Conservation (phyloP, 2,888 invertebrate genomes). For the Hyalella azteca region DNA sequence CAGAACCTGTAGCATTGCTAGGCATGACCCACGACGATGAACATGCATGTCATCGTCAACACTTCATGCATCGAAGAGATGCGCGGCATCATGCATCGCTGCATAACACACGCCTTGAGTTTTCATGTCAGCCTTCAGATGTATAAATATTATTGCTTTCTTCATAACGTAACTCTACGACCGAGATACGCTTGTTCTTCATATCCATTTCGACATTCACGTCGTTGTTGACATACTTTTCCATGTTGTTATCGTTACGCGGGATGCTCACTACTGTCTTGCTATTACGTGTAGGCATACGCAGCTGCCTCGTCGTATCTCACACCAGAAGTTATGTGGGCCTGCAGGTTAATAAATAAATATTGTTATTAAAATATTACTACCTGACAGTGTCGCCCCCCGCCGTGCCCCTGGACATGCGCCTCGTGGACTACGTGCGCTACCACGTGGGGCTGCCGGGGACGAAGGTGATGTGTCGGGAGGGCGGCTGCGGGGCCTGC, state of each 20-base stretch:
- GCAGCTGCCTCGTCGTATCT: background rate
- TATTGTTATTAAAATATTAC: no score
- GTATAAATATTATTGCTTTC: no score
- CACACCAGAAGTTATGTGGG: background rate
- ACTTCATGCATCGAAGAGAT: no score
- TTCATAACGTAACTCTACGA: no score
- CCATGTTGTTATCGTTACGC: background rate
- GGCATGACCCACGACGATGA: no score
- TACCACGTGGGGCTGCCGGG: slow-evolving; percentile 39
- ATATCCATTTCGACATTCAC: background rate
- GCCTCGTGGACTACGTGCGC: slow-evolving; percentile 53
- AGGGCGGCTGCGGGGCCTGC: slow-evolving; percentile 40
- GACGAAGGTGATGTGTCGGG: slow-evolving; percentile 51
- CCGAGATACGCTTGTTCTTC: no score
- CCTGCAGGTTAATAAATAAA: background rate
- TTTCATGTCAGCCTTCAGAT: no score
- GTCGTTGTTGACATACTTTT: background rate
- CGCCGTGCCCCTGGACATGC: slow-evolving; percentile 43
- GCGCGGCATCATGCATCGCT: no score
- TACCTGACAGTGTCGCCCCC: background rate
- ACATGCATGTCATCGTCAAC: no score
- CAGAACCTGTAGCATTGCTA: no score
- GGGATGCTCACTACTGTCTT: background rate
- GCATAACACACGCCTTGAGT: no score
- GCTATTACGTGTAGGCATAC: background rate